Base-by-base conservation (phyloP, 2,113 vertebrate genomes). In the Fulica atra region DNA sequence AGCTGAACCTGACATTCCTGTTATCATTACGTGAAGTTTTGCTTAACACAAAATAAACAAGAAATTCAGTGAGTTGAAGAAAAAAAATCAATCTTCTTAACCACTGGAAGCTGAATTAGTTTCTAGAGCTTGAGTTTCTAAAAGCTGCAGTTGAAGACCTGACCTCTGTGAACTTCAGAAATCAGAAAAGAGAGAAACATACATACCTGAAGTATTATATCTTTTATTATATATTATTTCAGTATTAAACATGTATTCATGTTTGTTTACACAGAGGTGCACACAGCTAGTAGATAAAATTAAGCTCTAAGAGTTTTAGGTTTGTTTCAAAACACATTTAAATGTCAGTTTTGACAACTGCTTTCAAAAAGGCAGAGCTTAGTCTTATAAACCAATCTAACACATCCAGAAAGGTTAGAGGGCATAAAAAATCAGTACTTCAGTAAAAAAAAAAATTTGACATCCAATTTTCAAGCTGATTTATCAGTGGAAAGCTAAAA, bases 381-480 rank as follows among this genome's bases (percentile, higher is more conserved):
- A 99, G 98, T 98, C 98, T 99, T 99, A 99, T 99, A 99, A 99
- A 99, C 98, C 98, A 98, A 98, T 98, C 98, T 98, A 98, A 98
- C 98, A 97, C 98, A 98, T 99, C 98, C 98, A 94, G 97, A 98
- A 98, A 98, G 98, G 98, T 98, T 98, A 98, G 98, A 98, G 98
- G 98, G 97, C 98, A 98, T 92, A 93, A 96, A 98, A 99, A 99
- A 99, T 99, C 98, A 98, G 98, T 98, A 98, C 96, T 98, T 96
- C 95, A 91, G 96, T 97, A 96, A 97, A 97, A 98, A 98, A 92
- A 87, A 95, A 96, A 98, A 99, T 85, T 98, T 99, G 99, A 99
- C 99, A 99, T 99, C 99, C 99, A 99, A 99, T 99, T 99, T 99
- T 99, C 99, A 98, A 99, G 98, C 98, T 99, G 99, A 99, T 99